phyloP scores from a whole-genome alignment of 2,113 vertebrate species.

The Bostrychus sinensis region DNA sequence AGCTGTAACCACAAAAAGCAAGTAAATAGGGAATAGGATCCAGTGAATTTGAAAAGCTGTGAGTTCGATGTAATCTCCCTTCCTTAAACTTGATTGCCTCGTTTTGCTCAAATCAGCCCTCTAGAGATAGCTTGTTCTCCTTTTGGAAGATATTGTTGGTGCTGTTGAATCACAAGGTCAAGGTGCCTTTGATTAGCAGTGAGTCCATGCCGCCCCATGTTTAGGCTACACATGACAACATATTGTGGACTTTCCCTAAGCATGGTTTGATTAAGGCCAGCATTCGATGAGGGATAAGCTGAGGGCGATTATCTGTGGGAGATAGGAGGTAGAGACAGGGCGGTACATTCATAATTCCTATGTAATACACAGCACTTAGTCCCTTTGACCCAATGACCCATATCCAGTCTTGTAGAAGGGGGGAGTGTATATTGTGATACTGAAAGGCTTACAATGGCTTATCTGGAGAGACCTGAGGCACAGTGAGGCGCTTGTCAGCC shows the following conservation, averaged over 20 bases:
- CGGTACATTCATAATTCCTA: constrained; percentile 68
- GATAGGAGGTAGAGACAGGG: constrained; percentile 31
- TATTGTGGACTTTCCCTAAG: constrained; percentile 55
- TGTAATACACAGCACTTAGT: constrained; percentile 67
- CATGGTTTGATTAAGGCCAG: constrained; percentile 63
- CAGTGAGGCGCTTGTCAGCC: constrained; percentile 73
- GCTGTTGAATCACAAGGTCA: constrained; percentile 2
- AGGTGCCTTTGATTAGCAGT: constrained; percentile 35
- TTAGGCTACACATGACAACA: constrained; percentile 50
- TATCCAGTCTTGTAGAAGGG: constrained; percentile 62
- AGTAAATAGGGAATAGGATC: background rate
- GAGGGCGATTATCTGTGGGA: constrained; percentile 64
- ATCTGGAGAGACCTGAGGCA: constrained; percentile 66
- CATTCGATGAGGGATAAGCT: constrained; percentile 63
- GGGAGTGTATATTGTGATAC: constrained; percentile 66
- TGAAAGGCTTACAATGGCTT: constrained; percentile 77
- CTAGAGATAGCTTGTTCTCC: constrained; percentile 23
- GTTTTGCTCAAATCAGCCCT: constrained; percentile 24
- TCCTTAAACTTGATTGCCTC: constrained; percentile 22
- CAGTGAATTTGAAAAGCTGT: too few relatives aligned
- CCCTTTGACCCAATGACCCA: constrained; percentile 71
- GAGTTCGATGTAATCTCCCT: constrained; percentile 15
- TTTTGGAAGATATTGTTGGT: constrained; percentile 6
- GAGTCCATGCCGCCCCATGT: constrained; percentile 22
- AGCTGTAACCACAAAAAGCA: too few relatives aligned